Evolutionary conservation across 2,113 vertebrate species (phyloP), one percentile per base, ranked within the genome.

Genomic region (Corythoichthys intestinalis): DNA sequence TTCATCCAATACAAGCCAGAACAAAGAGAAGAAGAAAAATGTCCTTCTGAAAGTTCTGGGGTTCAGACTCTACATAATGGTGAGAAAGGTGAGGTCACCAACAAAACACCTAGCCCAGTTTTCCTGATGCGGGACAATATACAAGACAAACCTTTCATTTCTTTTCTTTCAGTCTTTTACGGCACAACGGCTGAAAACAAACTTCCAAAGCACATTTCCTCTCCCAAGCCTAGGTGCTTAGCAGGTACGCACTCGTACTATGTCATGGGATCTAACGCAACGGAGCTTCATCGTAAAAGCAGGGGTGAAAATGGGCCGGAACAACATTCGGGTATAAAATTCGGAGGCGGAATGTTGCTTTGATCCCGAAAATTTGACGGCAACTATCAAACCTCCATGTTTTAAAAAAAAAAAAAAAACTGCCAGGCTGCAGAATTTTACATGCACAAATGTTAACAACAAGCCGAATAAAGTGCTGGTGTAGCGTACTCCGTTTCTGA

Each of bases 221-320:
- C 67, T 61, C 64, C 44, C 13, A 67, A 72, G 65, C 35, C 72
- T 74, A 90, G 72, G 62, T 71, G 73, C 28, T 81, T 90, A 63
- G 87, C 91, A 80, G 91, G 91, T 92, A 91, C 44, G 11, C 44
- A 56, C 35, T 65, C 9, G 44, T 13, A 71, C 53, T 50, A 56
- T 39, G 8, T 5, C 34, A 56, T 60, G 5, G 14, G 4, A 13
- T 3, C 20, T 41, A 47, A 46, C 17, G 9, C 38, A 14, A 4
- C 1, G 20, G 20, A 61, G 17, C n/a, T 20, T 5, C 20, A 41
- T 17, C 57, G 20, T 28, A 28, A 28, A 28, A 28, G 20, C 20
- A 28, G 20, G 20, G 20, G 20, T 28, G 20, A 28, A 28, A 28
- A 28, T 28, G 20, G 20, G 20, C 20, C 20, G 20, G 20, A 28